These are phyloP conservation scores for Agrotis clavis DNA, from an alignment of 2,888 invertebrate genomes.

Conservation along the genomic window DNA sequence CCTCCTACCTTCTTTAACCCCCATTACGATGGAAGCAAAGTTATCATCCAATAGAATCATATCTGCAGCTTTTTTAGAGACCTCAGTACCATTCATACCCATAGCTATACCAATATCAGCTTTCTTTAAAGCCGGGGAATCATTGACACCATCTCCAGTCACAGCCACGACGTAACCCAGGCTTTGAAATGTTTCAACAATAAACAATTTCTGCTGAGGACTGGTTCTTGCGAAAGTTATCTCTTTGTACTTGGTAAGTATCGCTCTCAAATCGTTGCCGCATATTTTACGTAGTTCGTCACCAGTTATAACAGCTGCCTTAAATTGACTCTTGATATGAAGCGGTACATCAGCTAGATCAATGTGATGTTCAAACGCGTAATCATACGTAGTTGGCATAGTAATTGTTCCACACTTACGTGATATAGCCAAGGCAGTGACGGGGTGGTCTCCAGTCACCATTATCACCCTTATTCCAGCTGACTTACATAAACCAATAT, in stretches of 20 bases:
- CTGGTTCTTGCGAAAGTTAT: slow-evolving; percentile 94
- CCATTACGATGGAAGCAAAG: slow-evolving; percentile 96
- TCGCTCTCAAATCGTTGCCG: slow-evolving; percentile 88
- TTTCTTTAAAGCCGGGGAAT: slow-evolving; percentile 96
- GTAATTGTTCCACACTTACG: slow-evolving; percentile 92
- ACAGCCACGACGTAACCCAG: slow-evolving; percentile 96
- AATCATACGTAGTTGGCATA: slow-evolving; percentile 93
- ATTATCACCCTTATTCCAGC: slow-evolving; percentile 94
- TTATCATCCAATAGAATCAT: slow-evolving; percentile 97
- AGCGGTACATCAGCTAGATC: slow-evolving; percentile 88
- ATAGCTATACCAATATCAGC: slow-evolving; percentile 96
- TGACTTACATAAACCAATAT: slow-evolving; percentile 92
- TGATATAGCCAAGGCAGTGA: slow-evolving; percentile 94
- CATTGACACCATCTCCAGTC: slow-evolving; percentile 97
- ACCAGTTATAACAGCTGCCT: slow-evolving; percentile 86
- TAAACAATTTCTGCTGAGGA: slow-evolving; percentile 93
- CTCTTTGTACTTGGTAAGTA: slow-evolving; percentile 92
- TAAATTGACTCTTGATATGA: slow-evolving; percentile 84
- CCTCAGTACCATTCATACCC: slow-evolving; percentile 95
- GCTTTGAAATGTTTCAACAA: slow-evolving; percentile 95
- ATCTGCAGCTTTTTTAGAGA: slow-evolving; percentile 97
- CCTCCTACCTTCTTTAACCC: slow-evolving; percentile 95
- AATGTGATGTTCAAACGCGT: slow-evolving; percentile 92
- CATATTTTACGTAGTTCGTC: slow-evolving; percentile 92
- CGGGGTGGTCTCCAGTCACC: slow-evolving; percentile 94